Conservation (phyloP, 2,797 vertebrate species). For the Peromyscus aztecus region DNA sequence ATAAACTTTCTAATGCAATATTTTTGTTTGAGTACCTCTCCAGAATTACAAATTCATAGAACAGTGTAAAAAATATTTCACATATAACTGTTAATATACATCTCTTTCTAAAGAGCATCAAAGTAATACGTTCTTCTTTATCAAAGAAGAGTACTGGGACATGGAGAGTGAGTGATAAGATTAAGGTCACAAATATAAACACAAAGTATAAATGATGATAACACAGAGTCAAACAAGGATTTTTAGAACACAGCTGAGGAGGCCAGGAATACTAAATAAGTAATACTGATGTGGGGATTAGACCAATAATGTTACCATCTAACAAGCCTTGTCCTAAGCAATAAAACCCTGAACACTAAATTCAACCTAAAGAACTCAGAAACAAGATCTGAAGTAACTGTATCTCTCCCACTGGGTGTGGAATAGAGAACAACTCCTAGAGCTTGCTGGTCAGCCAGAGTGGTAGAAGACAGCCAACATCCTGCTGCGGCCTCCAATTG, state of each 20-base stretch:
- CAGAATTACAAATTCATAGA: slow-evolving; percentile 15
- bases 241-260: slow-evolving; percentile 35
- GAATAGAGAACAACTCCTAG: background rate
- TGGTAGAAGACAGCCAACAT: background rate
- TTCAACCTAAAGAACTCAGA: slow-evolving; percentile 27
- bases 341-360: background rate
- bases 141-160: slow-evolving; percentile 14
- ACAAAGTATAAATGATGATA: slow-evolving; percentile 44
- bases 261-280: slow-evolving; percentile 59
- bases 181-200: slow-evolving; percentile 74
- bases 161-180: slow-evolving; percentile 52
- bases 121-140: slow-evolving; percentile 66
- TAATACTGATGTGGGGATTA: background rate
- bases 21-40: slow-evolving; percentile 24
- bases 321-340: slow-evolving; percentile 6
- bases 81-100: slow-evolving; percentile 52
- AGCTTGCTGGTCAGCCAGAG: background rate
- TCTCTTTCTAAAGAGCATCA: slow-evolving; percentile 56
- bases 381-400: slow-evolving; percentile 44
- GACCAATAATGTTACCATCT: slow-evolving; percentile 48
- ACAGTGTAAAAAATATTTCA: slow-evolving; percentile 54
- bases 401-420: background rate
- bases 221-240: slow-evolving; percentile 55
- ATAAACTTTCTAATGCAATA: slow-evolving; percentile 13
- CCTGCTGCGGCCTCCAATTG: background rate